Evolutionary conservation across 2,113 vertebrate genomes (phyloP), one percentile per base, ranked within the genome.

Genomic region (Neofelis nebulosa): DNA sequence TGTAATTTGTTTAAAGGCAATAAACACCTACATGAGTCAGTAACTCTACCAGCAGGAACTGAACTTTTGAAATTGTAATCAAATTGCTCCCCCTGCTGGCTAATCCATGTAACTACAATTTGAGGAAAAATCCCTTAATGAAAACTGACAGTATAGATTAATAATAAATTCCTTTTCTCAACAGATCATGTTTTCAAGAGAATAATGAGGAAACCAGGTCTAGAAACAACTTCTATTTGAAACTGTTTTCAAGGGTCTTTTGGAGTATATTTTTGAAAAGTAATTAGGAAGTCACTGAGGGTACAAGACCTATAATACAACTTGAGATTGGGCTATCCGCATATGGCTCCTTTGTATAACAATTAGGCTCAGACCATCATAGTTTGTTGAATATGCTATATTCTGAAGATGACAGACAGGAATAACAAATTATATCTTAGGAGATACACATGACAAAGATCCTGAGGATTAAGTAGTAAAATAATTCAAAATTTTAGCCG

Each of bases 71-170:
- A 93, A 83, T 87, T 91, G 3, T 68, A 97, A 86, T 61, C n/a
- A 92, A 86, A 79, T 65, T 41, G 89, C 84, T 83, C 87, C 89
- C 88, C 86, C 97, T 98, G 73, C 86, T 50, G 94, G 86, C 27
- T 87, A 36, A 74, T 5, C 93, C 48, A 0, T 61, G 36, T n/a
- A 96, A 96, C 36, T 95, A 84, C 90, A 98, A 90, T n/a, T 69
- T 73, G 19, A 93, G 48, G 21, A 8, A 33, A 87, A n/a, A 68
- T 15, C 6, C 23, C 38, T 88, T 68, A 80, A 68, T 68, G 50
- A 96, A 85, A 63, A 86, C 21, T 82, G 31, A 36, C 45, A 89
- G 52, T 36, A 31, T 9, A 78, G 16, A 16, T 74, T 84, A 94
- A 55, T 23, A 83, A 96, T 41, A 91, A 82, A 97, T 80, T 55